A percentile compares a stretch with the other conserved stretches of the same genome.
phyloP scores from a whole-genome alignment of 1,140 invertebrate species.

The Atta texana region DNA sequence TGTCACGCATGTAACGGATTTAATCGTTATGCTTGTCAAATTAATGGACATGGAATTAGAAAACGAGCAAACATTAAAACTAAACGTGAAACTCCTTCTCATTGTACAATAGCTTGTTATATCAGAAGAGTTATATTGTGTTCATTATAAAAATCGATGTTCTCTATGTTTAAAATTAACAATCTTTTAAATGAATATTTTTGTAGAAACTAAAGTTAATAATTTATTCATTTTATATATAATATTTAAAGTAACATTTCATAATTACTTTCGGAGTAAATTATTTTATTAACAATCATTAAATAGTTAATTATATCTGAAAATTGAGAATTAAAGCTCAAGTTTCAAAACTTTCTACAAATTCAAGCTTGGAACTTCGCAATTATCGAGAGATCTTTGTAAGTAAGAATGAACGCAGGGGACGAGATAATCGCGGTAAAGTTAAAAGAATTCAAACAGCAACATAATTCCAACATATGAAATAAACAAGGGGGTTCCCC shows the following conservation, averaged over 20 bases:
- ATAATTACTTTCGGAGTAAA: background rate
- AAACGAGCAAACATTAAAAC: conserved; percentile 19
- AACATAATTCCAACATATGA: conserved; percentile 60
- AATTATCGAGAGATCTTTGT: conserved; percentile 9
- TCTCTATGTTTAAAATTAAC: background rate
- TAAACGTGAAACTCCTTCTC: conserved; percentile 9
- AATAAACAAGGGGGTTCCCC: conserved; percentile 32
- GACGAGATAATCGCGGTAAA: conserved; percentile 8
- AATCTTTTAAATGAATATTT: background rate
- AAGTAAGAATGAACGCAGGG: background rate
- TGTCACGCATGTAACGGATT: conserved; percentile 39
- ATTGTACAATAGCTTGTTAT: background rate
- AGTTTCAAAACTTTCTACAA: background rate
- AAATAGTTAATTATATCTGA: background rate
- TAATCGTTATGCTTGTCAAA: conserved; percentile 60
- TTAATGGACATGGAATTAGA: conserved; percentile 38
- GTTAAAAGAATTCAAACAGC: conserved; percentile 57
- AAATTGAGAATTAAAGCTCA: background rate
- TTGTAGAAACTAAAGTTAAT: background rate
- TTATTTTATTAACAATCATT: background rate
- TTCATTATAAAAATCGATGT: conserved; percentile 20
- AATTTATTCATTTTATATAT: background rate
- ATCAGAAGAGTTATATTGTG: background rate
- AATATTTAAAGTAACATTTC: background rate
- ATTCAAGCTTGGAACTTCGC: background rate